Evolutionary conservation across 92 coral and sea anemone species (phyloP), one percentile per base, ranked within the genome.

Genomic region (Porites rus): DNA sequence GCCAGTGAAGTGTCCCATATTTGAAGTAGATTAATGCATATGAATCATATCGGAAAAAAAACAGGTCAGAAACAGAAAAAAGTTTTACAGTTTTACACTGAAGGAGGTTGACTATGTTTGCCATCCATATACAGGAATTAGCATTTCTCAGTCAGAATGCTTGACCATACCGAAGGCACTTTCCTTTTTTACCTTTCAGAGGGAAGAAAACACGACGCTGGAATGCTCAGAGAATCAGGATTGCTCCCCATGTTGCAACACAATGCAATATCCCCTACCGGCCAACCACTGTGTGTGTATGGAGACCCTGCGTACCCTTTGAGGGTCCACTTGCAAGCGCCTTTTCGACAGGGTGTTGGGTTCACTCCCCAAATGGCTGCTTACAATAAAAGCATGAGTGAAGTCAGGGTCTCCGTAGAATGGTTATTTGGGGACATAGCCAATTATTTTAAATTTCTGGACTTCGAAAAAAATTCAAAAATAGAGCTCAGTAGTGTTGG

Each of bases 321-420:
- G 43, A 31, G 43, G 43, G 43, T 31, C 4, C 43, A 31, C 43
- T 31, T 31, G 43, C 43, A 31, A 74, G 87, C 80, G 73, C 81
- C 87, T 51, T 83, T 83, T 74, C 87, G 87, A 51, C 60, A 83
- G 62, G 81, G 79, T 31, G 87, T 83, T 24, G 25, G 76, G 79
- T 74, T 83, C 79, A 72, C 87, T 76, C 87, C 87, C 54, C 81
- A 83, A 83, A 73, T 83, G 87, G 46, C n/a, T 68, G 73, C 58
- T 50, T 74, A 83, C 80, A 83, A 73, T 74, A 83, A 72, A 76
- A 31, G 87, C 46, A 83, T 83, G 87, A 74, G 87, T 74, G 80
- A 83, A n/a, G n/a, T n/a, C n/a, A 73, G 80, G 70, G 74, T 51
- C 69, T 64, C 76, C 28, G 65, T 80, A 21, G 85, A 80, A 71